These are phyloP conservation scores for Drosophila cognata DNA, from an alignment of 2,888 invertebrate genomes.

Conservation along the genomic window DNA sequence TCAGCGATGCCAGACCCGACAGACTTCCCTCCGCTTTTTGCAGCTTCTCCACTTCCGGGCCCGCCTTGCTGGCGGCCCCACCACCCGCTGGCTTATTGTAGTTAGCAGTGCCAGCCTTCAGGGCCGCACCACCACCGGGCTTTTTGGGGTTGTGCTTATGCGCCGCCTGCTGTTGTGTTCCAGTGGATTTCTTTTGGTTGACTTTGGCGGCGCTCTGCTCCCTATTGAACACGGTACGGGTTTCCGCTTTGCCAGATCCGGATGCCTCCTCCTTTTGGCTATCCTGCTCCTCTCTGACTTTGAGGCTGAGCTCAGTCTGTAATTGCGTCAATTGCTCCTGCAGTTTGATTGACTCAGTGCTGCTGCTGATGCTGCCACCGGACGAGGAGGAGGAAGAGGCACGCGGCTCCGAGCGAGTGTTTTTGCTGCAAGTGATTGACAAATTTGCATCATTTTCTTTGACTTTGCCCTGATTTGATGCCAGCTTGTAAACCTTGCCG, in stretches of 20 bases:
- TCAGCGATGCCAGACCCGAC: constrained; percentile 91
- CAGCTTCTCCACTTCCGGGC: constrained; percentile 82
- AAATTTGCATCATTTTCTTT: constrained; percentile 62
- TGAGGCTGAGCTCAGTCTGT: constrained; percentile 73
- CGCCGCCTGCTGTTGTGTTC: constrained; percentile 47
- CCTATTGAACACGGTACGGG: constrained; percentile 65
- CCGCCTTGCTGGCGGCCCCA: constrained; percentile 46
- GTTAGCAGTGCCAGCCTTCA: constrained; percentile 81
- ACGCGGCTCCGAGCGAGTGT: constrained; percentile 82
- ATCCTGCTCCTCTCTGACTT: constrained; percentile 52
- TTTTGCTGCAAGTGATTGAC: constrained; percentile 73
- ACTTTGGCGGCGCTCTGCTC: constrained; percentile 51
- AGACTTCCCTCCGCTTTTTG: constrained; percentile 90
- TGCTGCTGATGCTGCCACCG: constrained; percentile 40
- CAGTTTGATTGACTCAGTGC: constrained; percentile 77
- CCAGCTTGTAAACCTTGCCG: constrained; percentile 1
- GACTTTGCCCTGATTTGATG: constrained; percentile 23
- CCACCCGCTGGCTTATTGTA: constrained; percentile 71
- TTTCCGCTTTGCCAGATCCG: constrained; percentile 59
- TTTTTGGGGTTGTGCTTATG: constrained; percentile 81
- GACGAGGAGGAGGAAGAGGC: constrained; percentile 14
- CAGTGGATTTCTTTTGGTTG: constrained; percentile 73
- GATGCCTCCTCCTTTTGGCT: constrained; percentile 39
- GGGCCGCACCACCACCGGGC: constrained; percentile 55
- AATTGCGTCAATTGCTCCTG: constrained; percentile 84